phyloP scores from a whole-genome alignment of 2,113 vertebrate species.

The Nerophis lumbriciformis region DNA sequence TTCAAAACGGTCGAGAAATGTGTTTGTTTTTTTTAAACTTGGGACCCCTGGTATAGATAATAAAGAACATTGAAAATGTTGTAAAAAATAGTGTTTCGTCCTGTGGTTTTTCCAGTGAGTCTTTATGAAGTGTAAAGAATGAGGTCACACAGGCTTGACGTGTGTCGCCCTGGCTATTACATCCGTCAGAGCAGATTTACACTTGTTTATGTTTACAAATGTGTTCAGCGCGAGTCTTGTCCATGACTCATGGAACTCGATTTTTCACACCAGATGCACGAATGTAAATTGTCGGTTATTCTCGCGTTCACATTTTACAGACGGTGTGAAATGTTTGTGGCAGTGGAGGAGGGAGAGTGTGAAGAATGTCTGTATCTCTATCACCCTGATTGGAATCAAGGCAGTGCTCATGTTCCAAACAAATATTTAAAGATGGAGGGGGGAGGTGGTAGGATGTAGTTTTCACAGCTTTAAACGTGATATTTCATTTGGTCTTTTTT shows the following conservation, averaged over 20 bases:
- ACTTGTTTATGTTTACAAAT: constrained; percentile 5
- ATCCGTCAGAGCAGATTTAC: constrained; percentile 5
- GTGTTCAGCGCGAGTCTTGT: neutral
- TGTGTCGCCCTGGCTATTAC: neutral
- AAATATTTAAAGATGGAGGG: too few species aligned
- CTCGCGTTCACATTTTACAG: constrained; percentile 6
- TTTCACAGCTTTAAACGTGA: too few species aligned
- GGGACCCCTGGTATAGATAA: too few species aligned
- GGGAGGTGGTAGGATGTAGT: too few species aligned
- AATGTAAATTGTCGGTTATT: constrained; percentile 25
- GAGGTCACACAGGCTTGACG: neutral
- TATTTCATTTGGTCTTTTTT: too few species aligned
- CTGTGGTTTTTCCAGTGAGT: neutral
- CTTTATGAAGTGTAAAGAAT: constrained; percentile 2
- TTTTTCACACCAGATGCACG: constrained; percentile 9
- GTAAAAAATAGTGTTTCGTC: neutral
- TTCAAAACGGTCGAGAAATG: too few species aligned
- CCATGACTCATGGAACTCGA: neutral
- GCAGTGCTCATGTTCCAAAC: neutral
- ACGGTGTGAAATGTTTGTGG: constrained; percentile 13
- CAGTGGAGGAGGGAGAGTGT: neutral
- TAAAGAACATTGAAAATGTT: too few species aligned
- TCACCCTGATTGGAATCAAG: neutral
- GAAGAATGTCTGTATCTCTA: neutral
- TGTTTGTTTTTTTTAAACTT: too few species aligned